phyloP scores from a whole-genome alignment of 2,888 invertebrate species.

The Drosophila testacea region DNA sequence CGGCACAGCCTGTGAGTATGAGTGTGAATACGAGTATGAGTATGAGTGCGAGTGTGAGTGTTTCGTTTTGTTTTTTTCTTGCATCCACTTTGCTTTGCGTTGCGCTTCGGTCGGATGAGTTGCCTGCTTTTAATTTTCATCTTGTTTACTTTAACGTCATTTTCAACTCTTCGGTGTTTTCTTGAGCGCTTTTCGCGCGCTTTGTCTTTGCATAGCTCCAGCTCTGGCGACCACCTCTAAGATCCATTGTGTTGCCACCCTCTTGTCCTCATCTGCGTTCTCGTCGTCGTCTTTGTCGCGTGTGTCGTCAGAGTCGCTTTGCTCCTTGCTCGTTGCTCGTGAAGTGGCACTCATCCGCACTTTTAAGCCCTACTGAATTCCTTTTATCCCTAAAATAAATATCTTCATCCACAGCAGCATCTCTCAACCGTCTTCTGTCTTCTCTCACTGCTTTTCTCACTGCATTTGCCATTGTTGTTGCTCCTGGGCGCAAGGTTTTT shows the following conservation, averaged over 20 bases:
- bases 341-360: constrained; percentile 82
- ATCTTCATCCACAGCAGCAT: constrained; percentile 77
- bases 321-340: constrained; percentile 69
- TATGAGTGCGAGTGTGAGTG: constrained; percentile 19
- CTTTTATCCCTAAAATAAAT: constrained; percentile 84
- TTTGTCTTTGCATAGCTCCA: constrained; percentile 42
- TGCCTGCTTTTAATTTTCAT: constrained; percentile 75
- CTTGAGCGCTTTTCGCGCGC: constrained; percentile 69
- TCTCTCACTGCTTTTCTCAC: constrained; percentile 22
- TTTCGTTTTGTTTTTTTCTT: constrained; percentile 30
- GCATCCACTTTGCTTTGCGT: constrained; percentile 18
- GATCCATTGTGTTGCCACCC: constrained; percentile 57
- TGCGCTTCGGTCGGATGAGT: constrained; percentile 25
- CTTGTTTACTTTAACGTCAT: constrained; percentile 82
- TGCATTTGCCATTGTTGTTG: constrained; percentile 41
- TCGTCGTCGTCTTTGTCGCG: constrained; percentile 40
- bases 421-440: constrained; percentile 17
- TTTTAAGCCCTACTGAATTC: constrained; percentile 83
- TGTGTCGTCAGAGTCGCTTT: constrained; percentile 52
- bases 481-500: constrained; percentile 59
- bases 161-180: constrained; percentile 81
- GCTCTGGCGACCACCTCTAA: constrained; percentile 41
- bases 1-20: constrained; percentile 42
- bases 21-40: neutral
- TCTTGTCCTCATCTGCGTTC: constrained; percentile 10